Evolutionary conservation across 2,113 vertebrate genomes (phyloP).

Genomic region (Brachypteracias leptosomus): DNA sequence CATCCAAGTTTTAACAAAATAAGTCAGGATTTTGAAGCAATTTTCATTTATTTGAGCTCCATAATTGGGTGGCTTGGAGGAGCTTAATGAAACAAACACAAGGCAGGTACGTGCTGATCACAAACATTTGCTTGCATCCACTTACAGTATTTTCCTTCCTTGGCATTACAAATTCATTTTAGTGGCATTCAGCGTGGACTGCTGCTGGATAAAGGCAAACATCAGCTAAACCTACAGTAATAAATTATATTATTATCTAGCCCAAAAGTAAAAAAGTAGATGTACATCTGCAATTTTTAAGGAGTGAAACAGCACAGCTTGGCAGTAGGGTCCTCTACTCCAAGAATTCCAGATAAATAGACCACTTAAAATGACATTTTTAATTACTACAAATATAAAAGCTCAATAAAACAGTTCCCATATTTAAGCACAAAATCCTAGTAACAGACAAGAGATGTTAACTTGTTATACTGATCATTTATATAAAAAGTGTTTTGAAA

Average conservation of each 20-base stretch:
- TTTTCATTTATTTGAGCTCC: constrained; percentile 77
- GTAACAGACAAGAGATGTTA: neutral
- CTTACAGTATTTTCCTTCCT: neutral
- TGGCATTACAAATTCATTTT: constrained; percentile 26
- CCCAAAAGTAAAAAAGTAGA: neutral
- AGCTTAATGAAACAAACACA: constrained; percentile 79
- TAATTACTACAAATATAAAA: constrained; percentile 9
- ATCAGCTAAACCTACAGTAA: constrained; percentile 46
- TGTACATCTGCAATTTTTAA: neutral
- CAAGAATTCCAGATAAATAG: neutral
- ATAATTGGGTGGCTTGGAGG: constrained; percentile 70
- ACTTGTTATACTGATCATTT: constrained; percentile 11
- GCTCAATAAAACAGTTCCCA: neutral
- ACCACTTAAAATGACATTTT: neutral
- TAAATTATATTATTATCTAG: neutral
- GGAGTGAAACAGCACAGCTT: neutral
- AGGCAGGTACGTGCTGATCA: constrained; percentile 7
- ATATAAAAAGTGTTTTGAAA: neutral
- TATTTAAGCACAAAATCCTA: neutral
- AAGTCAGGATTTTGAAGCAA: constrained; percentile 69
- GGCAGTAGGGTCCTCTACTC: neutral
- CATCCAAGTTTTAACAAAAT: constrained; percentile 63
- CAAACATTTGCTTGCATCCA: constrained; percentile 24
- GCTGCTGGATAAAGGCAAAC: constrained; percentile 26
- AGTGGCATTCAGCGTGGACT: neutral